Conservation (phyloP, 37 sponge, comb jelly and placozoan genomes). For the Chondrosia reniformis region DNA sequence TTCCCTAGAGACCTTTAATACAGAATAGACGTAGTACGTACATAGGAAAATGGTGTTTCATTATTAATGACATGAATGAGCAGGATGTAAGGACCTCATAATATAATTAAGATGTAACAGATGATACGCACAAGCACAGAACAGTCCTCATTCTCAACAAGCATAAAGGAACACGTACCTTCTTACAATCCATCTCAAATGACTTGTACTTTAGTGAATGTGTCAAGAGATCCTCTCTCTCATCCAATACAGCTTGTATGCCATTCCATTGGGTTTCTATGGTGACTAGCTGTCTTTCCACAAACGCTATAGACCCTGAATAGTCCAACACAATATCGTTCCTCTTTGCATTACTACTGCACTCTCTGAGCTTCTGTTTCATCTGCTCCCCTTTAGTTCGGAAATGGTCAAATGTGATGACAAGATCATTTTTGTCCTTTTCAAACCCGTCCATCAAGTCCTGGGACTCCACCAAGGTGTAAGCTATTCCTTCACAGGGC, state of each 20-base stretch:
- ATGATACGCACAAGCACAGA: too few relatives aligned
- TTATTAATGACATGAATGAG: not conserved
- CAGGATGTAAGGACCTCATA: not conserved
- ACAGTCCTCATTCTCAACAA: not conserved
- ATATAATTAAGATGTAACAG: not conserved
- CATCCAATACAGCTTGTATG: constrained; percentile 16
- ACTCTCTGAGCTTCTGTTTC: not conserved
- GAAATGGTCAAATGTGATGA: not conserved
- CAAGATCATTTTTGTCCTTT: not conserved
- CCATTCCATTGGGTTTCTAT: constrained; percentile 5
- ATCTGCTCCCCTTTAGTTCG: not conserved
- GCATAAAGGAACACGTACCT: constrained; percentile 30
- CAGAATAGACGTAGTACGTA: too few relatives aligned
- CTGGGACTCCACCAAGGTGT: not conserved
- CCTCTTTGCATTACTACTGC: not conserved
- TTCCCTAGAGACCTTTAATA: too few relatives aligned
- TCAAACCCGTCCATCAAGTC: not conserved
- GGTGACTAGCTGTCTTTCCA: constrained; percentile 11
- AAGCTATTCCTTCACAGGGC: not conserved
- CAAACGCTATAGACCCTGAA: not conserved
- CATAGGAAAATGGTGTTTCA: not conserved
- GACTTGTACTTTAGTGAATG: constrained; percentile 15
- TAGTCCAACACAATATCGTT: constrained; percentile 1
- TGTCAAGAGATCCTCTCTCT: constrained; percentile 34
- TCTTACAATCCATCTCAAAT: constrained; percentile 24